Evolutionary conservation across 2,797 vertebrate genomes (phyloP).

Genomic region (Crax fasciolata): DNA sequence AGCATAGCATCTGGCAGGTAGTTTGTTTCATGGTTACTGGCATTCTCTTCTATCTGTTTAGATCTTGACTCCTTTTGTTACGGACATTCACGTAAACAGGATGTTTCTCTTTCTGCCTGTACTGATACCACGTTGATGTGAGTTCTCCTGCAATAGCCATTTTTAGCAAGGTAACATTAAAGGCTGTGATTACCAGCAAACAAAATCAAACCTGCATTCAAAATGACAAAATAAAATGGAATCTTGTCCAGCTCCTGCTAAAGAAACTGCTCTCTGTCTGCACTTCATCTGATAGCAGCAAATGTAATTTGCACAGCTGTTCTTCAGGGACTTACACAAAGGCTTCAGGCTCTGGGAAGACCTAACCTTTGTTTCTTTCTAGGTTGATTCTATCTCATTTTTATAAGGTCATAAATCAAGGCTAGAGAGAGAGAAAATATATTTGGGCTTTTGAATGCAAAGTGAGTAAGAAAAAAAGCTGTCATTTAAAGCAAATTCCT

Average conservation of each 20-base stretch:
- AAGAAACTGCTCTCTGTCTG: slow-evolving; percentile 55
- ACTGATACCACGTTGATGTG: background rate
- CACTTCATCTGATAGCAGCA: slow-evolving; percentile 57
- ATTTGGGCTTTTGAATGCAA: slow-evolving; percentile 64
- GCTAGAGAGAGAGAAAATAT: slow-evolving; percentile 44
- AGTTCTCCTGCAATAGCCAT: slow-evolving; percentile 51
- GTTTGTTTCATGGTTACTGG: slow-evolving; percentile 43
- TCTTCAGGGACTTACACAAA: slow-evolving; percentile 71
- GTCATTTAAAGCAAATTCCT: slow-evolving; percentile 37
- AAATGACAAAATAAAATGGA: slow-evolving; percentile 67
- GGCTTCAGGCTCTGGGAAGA: slow-evolving; percentile 62
- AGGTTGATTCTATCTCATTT: slow-evolving; percentile 59
- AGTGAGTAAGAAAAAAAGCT: slow-evolving; percentile 38
- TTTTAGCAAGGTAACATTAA: slow-evolving; percentile 69
- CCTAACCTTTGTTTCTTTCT: slow-evolving; percentile 65
- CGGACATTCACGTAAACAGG: slow-evolving; percentile 69
- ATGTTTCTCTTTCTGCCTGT: slow-evolving; percentile 65
- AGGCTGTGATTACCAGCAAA: slow-evolving; percentile 49
- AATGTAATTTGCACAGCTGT: slow-evolving; percentile 79
- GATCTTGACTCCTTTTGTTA: slow-evolving; percentile 67
- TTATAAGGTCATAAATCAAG: slow-evolving; percentile 76
- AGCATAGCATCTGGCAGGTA: slow-evolving; percentile 56
- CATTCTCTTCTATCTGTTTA: slow-evolving; percentile 67
- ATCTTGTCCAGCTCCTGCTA: slow-evolving; percentile 67
- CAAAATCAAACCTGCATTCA: slow-evolving; percentile 69